Evolutionary conservation across 1,140 invertebrate genomes (phyloP), one percentile per base, ranked within the genome.

Genomic region (Orchestia grillus): DNA sequence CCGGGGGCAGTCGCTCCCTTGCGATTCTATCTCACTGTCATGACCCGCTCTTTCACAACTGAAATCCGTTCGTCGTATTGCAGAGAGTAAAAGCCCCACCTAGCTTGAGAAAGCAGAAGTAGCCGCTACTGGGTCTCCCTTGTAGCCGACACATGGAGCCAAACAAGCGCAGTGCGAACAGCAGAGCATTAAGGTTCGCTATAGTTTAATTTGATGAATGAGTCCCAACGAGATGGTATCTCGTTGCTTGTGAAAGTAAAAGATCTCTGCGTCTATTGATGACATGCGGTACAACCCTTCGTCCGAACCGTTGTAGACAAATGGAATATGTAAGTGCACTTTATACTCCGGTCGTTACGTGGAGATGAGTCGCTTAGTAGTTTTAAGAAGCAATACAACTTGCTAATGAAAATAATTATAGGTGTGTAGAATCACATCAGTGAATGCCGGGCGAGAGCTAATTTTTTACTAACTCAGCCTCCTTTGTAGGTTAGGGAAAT

Each of bases 21-120:
- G 88, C 28, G 88, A 91, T 91, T 44, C 41, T 36, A 91, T 91
- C 88, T 91, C 88, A 42, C 88, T 91, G 88, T 91, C 88, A 42
- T 91, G 88, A 91, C 88, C 88, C 28, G 62, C 88, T 43, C 41
- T 91, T 91, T 19, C 88, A 42, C 44, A 91, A 91, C 88, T 19
- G 36, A 77, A 77, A 23, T 15, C 15, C 15, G 28, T 36, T 23
- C 62, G 62, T 77, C 62, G 11, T 77, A 28, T 77, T 77, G 36
- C 62, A 36, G 15, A 77, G 62, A 77, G 62, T 28, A 77, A 77
- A 77, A 77, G 62, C 62, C 62, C 62, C 62, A 23, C 62, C 62
- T 77, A 77, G 62, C 62, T 77, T 77, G 62, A 77, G 62, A 77
- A 77, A 77, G 62, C 62, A 77, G 36, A 77, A 77, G 62, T 77